phyloP scores from a whole-genome alignment of 2,797 vertebrate genomes.

The Xenops minutus region DNA sequence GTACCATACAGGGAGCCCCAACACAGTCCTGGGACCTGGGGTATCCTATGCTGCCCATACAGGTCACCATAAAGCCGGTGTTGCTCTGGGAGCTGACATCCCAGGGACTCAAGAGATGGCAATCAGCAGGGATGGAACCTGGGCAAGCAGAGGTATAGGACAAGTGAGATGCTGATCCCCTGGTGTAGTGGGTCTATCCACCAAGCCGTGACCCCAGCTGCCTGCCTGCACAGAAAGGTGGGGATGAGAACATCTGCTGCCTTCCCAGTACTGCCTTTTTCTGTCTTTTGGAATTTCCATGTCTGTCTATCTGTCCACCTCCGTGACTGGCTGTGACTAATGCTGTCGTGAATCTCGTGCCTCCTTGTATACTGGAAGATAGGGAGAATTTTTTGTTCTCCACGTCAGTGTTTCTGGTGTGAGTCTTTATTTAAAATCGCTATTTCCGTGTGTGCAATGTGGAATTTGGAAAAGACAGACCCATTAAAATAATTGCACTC shows the following conservation, averaged over 20 bases:
- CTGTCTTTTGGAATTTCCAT: neutral
- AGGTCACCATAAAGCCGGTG: rapidly evolving
- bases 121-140: neutral
- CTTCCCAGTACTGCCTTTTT: neutral
- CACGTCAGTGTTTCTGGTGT: neutral
- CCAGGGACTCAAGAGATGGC: neutral
- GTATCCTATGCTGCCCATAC: neutral
- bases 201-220: neutral
- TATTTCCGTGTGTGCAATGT: neutral
- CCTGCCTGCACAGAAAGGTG: neutral
- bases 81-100: neutral
- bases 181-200: neutral
- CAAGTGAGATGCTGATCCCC: neutral
- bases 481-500: conserved; percentile 52
- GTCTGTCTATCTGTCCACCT: neutral
- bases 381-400: neutral
- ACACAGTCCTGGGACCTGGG: neutral
- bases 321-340: neutral
- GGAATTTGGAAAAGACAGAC: conserved; percentile 2
- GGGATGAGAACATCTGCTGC: neutral
- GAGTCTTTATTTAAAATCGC: neutral
- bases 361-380: neutral
- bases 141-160: neutral
- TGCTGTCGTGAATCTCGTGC: neutral
- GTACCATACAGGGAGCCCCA: neutral